Evolutionary conservation across 2,888 invertebrate species (phyloP).

Genomic region (Electrophaes corylata): DNA sequence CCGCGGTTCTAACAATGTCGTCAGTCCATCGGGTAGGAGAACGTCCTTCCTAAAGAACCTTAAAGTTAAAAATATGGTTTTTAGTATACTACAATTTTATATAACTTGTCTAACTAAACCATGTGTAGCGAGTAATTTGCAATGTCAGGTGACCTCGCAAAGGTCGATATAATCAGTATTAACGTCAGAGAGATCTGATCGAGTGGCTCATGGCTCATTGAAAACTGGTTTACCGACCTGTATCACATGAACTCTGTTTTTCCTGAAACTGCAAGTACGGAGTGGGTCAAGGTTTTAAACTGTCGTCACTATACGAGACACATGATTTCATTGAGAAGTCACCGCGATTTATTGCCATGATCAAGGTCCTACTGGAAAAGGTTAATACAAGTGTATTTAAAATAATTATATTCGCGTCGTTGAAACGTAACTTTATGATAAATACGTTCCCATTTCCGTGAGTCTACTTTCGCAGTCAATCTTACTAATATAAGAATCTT

Average conservation of each 20-base stretch:
- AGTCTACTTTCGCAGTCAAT: neutral
- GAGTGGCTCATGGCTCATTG: conserved; percentile 23
- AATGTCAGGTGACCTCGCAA: conserved; percentile 64
- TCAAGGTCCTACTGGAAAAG: neutral
- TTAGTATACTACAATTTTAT: neutral
- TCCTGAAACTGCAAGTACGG: conserved; percentile 31
- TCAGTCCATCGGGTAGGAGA: no score
- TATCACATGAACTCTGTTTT: conserved; percentile 29
- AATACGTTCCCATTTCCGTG: neutral
- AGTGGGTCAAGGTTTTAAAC: conserved; percentile 25
- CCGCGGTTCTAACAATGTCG: no score
- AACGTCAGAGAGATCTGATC: conserved; percentile 29
- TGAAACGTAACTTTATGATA: neutral
- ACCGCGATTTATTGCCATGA: conserved; percentile 3
- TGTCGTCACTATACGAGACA: conserved; percentile 11
- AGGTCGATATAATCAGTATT: conserved; percentile 55
- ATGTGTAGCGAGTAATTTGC: conserved; percentile 45
- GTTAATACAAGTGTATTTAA: neutral
- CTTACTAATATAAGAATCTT: neutral
- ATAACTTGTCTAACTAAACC: conserved; percentile 25
- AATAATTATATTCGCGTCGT: neutral
- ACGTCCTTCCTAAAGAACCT: no score
- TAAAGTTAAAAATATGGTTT: neutral
- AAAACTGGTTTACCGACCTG: conserved; percentile 22
- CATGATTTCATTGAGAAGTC: conserved; percentile 21